Conservation (phyloP, 2,888 invertebrate genomes). For the Frankliniella fusca region DNA sequence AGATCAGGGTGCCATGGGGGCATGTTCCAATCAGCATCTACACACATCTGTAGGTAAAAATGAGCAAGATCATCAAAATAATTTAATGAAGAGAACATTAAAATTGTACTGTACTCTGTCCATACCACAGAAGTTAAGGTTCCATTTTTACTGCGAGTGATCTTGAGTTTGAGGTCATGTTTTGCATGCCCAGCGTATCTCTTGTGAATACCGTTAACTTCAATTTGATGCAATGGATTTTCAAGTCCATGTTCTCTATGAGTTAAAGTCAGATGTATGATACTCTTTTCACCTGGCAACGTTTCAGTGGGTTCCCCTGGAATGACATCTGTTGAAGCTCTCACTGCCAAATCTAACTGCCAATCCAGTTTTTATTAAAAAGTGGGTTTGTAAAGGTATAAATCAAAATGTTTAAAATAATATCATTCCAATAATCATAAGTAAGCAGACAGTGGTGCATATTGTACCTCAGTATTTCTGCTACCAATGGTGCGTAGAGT, state of each 20-base stretch:
- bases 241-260: not conserved
- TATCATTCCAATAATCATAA: not conserved
- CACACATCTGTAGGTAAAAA: not conserved
- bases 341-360: conserved; percentile 8
- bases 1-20: conserved; percentile 7
- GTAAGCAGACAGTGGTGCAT: conserved; percentile 38
- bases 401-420: not conserved
- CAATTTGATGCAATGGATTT: not conserved
- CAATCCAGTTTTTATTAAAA: not conserved
- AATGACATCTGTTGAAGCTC: not conserved
- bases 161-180: not conserved
- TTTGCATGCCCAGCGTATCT: not conserved
- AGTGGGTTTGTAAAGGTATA: not conserved
- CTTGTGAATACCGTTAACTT: not conserved
- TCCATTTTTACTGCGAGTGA: not conserved
- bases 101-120: not conserved
- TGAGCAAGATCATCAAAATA: not conserved
- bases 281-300: not conserved
- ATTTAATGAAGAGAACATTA: not conserved
- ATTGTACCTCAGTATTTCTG: conserved; percentile 31
- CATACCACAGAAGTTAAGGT: not conserved
- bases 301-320: conserved; percentile 9
- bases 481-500: not conserved
- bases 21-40: conserved; percentile 15
- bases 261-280: not conserved